Evolutionary conservation across 2,888 invertebrate genomes (phyloP), one percentile per base, ranked within the genome.

Genomic region (Caenorhabditis imperialis): DNA sequence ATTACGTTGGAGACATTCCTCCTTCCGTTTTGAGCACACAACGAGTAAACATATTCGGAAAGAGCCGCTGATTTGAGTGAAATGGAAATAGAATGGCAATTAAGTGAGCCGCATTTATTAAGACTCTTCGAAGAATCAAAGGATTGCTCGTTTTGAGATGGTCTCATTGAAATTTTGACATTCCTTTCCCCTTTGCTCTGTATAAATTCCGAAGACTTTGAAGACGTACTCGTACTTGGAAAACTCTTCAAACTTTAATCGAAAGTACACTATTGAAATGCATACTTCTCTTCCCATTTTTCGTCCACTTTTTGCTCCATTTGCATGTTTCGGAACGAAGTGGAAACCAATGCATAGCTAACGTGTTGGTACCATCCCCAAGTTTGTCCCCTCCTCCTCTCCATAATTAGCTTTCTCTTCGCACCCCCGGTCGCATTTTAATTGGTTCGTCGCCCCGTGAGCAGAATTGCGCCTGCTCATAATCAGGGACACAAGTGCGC

Each of bases 281-380:
- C 67, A 67, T 67, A 51, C 57, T 18, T n/a, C 22, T 16, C 38
- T 25, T 25, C 38, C 12, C 12, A 14, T 38, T 22, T 35, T 48
- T 33, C 50, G 18, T 42, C 45, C 38, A 27, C 30, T 25, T 44
- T 22, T 40, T 65, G 50, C 55, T 65, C n/a, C n/a, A 57, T 67
- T 67, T 57, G 57, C 67, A 67, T 67, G 67, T 57, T 57, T 67
- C 67, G 67, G 67, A 67, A 67, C 67, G 67, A 67, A 61, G 62
- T 22, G 44, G 55, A 65, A 65, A 55, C 55, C 65, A 67, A 67
- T 67, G 67, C 67, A 67, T 67, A 67, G 44, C 44, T 50, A 35
- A 67, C 23, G 42, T 57, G 57, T 67, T 57, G 50, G 57, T 57
- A 57, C 67, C 67, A 67, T 51, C 37, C 44, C 20, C 54, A 65